Base-by-base conservation (phyloP, 2,888 invertebrate species). In the Hyles lineata region DNA sequence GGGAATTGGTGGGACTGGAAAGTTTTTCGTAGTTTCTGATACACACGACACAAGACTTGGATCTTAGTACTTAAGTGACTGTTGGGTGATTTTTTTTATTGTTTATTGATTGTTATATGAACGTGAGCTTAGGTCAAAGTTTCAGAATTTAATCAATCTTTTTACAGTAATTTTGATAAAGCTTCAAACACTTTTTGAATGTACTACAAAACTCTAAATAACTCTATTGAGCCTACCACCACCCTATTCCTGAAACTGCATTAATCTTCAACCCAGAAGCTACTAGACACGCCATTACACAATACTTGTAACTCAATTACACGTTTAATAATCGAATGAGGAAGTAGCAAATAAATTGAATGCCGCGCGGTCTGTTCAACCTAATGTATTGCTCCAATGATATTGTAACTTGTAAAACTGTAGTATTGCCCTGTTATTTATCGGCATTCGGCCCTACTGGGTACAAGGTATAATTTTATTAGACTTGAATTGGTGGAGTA, bases 401-500 rank as follows among this genome's bases (percentile, higher is more conserved):
- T 67, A 67, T 67, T 67, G 50, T 67, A 50, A 50, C 21, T 67
- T 67, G 63, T 67, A 67, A 32, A 62, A 32, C 32, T 62, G 62
- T 25, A 62, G 50, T 50, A 50, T 63, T 23, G 63, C 35, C 21
- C 11, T 1, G 35, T 43, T 67, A 67, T 67, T 67, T 67, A 67
- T 67, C 6, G 23, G 67, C 67, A 21, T 50, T 67, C 6, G 23
- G 67, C 67, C 43, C 67, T 67, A 43, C 67, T 50, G 43, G 67
- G 43, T 23, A 67, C 50, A 50, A 50, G 67, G 50, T 67, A 67
- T 67, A 67, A 67, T 67, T 67, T 67, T 67, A 67, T 67, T 50
- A 67, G 67, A 19, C 32, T 35, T 43, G 67, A 50, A 23, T 23
- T 23, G 67, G 43, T 43, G 6, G 19, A 7, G 17, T 43, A 25